Conservation (phyloP, 2,888 invertebrate genomes). For the Rhagophthalmus giganteus region DNA sequence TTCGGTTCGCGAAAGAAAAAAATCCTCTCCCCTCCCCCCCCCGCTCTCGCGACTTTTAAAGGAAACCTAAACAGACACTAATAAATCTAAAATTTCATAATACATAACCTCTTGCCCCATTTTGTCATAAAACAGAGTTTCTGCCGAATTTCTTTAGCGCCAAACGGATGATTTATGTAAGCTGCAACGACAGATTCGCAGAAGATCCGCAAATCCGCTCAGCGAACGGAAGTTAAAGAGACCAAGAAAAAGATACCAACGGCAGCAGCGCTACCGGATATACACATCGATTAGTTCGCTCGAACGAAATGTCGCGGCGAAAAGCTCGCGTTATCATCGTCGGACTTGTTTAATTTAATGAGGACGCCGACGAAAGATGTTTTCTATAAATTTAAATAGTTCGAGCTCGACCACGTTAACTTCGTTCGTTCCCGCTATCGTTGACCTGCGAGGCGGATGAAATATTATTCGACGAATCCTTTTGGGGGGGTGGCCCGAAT, state of each 20-base stretch:
- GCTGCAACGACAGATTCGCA: slow-evolving; percentile 39
- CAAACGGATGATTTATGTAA: slow-evolving; percentile 43
- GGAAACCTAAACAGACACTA: slow-evolving; percentile 38
- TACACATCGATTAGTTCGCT: slow-evolving; percentile 38
- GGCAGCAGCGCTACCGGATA: slow-evolving; percentile 33
- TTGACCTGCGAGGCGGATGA: slow-evolving; percentile 9
- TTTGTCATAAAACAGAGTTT: slow-evolving; percentile 39
- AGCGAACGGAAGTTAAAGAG: slow-evolving; percentile 40
- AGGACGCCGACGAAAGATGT: too few relatives aligned
- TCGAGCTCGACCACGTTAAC: slow-evolving; percentile 6
- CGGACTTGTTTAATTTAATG: slow-evolving; percentile 33
- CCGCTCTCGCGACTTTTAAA: slow-evolving; percentile 20
- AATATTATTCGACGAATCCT: slow-evolving; percentile 15
- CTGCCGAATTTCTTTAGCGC: slow-evolving; percentile 38
- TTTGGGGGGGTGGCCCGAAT: slow-evolving; percentile 12
- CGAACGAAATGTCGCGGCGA: slow-evolving; percentile 29
- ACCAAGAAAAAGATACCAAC: slow-evolving; percentile 36
- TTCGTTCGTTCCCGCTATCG: slow-evolving; percentile 8
- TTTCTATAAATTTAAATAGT: slow-evolving; percentile 14
- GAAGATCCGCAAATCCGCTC: slow-evolving; percentile 40
- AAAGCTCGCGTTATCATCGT: slow-evolving; percentile 14
- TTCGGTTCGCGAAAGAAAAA: slow-evolving; percentile 4
- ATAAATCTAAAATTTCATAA: slow-evolving; percentile 45
- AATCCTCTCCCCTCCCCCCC: slow-evolving; percentile 16
- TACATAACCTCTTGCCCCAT: slow-evolving; percentile 37